Percentiles rank a stretch among this genome's conserved stretches.
These are phyloP conservation scores for Drosophila obscura DNA, from an alignment of 1,140 invertebrate species.

Conservation along the genomic window DNA sequence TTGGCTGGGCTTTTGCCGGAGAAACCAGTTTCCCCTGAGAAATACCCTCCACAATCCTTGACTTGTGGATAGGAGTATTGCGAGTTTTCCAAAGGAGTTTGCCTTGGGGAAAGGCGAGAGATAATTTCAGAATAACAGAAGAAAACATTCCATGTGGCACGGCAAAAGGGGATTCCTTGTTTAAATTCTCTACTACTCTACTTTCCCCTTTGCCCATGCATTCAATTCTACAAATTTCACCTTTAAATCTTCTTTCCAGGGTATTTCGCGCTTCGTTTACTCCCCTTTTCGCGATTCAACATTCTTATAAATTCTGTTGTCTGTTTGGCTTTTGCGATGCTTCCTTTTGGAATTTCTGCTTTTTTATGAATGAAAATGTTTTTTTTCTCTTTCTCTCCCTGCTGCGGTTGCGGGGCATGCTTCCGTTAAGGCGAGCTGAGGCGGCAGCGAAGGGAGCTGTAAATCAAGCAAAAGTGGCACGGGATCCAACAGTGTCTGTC, in stretches of 20 bases:
- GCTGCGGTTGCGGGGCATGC: slow-evolving; percentile 67
- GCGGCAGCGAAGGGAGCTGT: background rate
- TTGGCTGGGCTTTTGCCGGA: slow-evolving; percentile 43
- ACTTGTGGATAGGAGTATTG: slow-evolving; percentile 1
- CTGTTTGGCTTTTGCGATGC: slow-evolving; percentile 59
- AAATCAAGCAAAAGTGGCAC: slow-evolving; percentile 71
- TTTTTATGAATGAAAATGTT: slow-evolving; percentile 79
- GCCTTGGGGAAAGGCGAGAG: background rate
- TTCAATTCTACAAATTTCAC: background rate
- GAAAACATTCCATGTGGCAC: no score
- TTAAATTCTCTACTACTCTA: no score
- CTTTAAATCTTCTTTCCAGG: background rate
- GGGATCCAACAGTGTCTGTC: slow-evolving; percentile 26
- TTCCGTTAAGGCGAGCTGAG: slow-evolving; percentile 71
- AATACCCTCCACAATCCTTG: slow-evolving; percentile 17
- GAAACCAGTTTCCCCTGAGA: slow-evolving; percentile 58
- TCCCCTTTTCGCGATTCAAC: background rate
- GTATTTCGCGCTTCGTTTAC: slow-evolving; percentile 5
- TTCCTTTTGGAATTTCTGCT: slow-evolving; percentile 80
- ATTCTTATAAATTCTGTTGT: slow-evolving; percentile 55
- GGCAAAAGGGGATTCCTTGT: no score
- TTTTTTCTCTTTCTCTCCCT: slow-evolving; percentile 25
- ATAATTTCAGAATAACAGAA: no score
- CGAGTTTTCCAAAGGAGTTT: background rate
- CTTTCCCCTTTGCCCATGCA: no score